These are phyloP conservation scores for Drosophila mauritiana DNA, from an alignment of 1,140 invertebrate genomes.

Conservation along the genomic window DNA sequence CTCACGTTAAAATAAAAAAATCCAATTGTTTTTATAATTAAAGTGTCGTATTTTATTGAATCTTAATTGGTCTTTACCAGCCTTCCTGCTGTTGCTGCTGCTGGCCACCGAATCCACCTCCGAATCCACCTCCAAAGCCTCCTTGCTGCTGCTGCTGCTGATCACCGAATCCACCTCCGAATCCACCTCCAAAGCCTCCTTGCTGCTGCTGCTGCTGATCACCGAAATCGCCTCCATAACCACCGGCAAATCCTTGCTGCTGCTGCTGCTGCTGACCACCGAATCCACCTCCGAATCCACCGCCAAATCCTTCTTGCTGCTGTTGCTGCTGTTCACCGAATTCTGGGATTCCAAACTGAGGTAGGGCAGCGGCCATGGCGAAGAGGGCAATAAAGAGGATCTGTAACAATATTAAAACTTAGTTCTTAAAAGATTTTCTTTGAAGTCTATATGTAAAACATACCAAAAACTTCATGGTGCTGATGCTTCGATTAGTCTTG, in stretches of 20 bases:
- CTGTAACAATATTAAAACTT: not conserved
- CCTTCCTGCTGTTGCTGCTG: constrained; percentile 25
- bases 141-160: constrained; percentile 17
- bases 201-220: constrained; percentile 18
- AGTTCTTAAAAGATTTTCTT: no score
- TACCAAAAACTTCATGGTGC: constrained; percentile 31
- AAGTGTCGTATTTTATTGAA: not conserved
- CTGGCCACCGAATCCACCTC: not conserved
- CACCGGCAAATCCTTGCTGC: constrained; percentile 24
- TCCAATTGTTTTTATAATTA: not conserved
- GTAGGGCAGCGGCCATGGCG: constrained; percentile 17
- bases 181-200: not conserved
- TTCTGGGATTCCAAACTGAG: constrained; percentile 1
- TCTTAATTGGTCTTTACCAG: not conserved
- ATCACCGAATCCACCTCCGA: not conserved
- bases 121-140: constrained; percentile 10
- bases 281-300: constrained; percentile 13
- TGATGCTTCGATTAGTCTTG: constrained; percentile 2
- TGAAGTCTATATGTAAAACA: not conserved
- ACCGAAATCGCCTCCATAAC: not conserved
- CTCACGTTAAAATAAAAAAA: not conserved
- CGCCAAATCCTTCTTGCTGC: not conserved
- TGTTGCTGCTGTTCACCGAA: not conserved
- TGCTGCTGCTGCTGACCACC: constrained; percentile 13
- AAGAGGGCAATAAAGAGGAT: constrained; percentile 25